Evolutionary conservation across 2,888 invertebrate species (phyloP).

Genomic region (Choristoneura rosaceana): DNA sequence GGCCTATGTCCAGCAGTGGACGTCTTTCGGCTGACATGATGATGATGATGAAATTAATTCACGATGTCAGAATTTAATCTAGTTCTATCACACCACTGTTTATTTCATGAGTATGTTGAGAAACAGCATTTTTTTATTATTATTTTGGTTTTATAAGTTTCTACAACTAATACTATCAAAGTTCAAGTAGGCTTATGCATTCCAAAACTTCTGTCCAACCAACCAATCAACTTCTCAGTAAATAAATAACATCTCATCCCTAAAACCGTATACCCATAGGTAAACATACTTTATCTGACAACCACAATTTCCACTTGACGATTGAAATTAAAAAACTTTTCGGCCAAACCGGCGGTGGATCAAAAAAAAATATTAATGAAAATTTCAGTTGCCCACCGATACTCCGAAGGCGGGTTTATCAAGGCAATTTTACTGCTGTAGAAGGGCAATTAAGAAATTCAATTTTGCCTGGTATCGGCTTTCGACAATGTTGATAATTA

Average conservation of each 20-base stretch:
- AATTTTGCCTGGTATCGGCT: constrained; percentile 55
- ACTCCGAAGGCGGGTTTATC: constrained; percentile 70
- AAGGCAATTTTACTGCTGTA: constrained; percentile 71
- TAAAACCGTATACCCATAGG: constrained; percentile 1
- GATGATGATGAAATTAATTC: no score
- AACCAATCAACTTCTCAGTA: neutral
- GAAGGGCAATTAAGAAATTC: constrained; percentile 77
- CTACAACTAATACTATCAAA: no score
- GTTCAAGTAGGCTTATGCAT: neutral
- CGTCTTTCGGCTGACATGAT: no score
- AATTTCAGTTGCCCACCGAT: constrained; percentile 65
- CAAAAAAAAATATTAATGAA: constrained; percentile 73
- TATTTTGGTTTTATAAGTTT: no score
- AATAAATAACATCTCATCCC: constrained; percentile 3
- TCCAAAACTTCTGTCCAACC: neutral
- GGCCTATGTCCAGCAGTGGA: no score
- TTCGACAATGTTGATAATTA: constrained; percentile 16
- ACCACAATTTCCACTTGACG: constrained; percentile 49
- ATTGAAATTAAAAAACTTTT: constrained; percentile 81
- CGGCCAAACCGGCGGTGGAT: constrained; percentile 58
- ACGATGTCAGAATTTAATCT: no score
- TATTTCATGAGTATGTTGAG: no score
- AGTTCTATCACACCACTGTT: no score
- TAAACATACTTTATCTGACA: constrained; percentile 59
- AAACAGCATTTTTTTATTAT: no score